These are phyloP conservation scores for Progne subis DNA, from an alignment of 2,113 vertebrate species.

Conservation along the genomic window DNA sequence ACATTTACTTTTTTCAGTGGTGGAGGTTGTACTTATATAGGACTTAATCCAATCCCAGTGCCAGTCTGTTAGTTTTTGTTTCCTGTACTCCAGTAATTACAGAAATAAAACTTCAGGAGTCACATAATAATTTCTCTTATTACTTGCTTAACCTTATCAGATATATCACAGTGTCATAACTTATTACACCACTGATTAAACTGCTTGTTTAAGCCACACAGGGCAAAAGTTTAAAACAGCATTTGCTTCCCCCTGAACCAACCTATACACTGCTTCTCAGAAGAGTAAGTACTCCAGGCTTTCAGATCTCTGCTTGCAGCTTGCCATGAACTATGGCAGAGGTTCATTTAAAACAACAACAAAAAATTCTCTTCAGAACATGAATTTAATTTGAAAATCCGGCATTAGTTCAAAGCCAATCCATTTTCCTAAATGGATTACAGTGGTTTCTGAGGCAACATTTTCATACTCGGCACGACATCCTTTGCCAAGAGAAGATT, in stretches of 20 bases:
- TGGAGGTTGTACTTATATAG: not conserved
- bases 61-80: not conserved
- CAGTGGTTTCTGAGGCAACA: slow-evolving; percentile 4
- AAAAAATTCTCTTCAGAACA: not conserved
- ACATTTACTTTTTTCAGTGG: not conserved
- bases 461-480: not conserved
- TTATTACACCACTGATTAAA: not conserved
- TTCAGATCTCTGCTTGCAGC: not conserved
- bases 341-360: not conserved
- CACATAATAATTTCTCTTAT: not conserved
- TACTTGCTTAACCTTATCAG: slow-evolving; percentile 5
- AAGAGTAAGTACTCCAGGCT: not conserved
- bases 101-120: slow-evolving; percentile 5
- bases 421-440: slow-evolving; percentile 27
- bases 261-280: not conserved
- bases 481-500: not conserved
- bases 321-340: not conserved
- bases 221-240: slow-evolving; percentile 9
- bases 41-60: not conserved
- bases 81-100: not conserved
- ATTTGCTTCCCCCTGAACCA: not conserved
- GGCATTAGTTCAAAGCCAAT: slow-evolving; percentile 22
- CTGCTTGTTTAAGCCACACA: not conserved
- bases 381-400: slow-evolving; percentile 4
- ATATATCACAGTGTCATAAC: not conserved